Percentiles rank a stretch among this genome's conserved stretches.
These are phyloP conservation scores for Orchestia grillus DNA, from an alignment of 1,140 invertebrate genomes.

Conservation along the genomic window DNA sequence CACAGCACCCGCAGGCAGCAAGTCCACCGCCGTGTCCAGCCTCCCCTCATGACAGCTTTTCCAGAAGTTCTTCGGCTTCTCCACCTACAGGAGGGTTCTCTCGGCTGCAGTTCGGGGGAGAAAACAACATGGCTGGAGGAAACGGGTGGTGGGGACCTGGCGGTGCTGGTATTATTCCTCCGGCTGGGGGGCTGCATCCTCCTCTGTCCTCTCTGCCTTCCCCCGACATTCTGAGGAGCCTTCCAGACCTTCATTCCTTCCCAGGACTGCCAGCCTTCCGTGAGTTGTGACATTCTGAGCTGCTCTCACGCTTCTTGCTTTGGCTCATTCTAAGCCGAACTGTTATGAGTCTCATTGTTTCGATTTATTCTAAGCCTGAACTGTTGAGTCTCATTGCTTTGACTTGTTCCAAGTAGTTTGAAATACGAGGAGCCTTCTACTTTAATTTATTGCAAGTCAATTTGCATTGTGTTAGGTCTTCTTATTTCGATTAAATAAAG, in stretches of 20 bases:
- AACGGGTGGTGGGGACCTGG: conserved; percentile 9
- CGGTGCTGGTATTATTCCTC: background rate
- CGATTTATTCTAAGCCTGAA: too few relatives aligned
- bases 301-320: background rate
- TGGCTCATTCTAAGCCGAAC: too few relatives aligned
- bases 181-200: background rate
- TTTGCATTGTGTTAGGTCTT: too few relatives aligned
- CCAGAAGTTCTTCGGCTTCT: background rate
- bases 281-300: background rate
- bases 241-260: conserved; percentile 10
- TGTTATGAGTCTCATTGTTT: too few relatives aligned
- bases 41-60: background rate
- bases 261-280: conserved; percentile 30
- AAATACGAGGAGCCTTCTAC: too few relatives aligned
- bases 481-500: too few relatives aligned
- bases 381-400: too few relatives aligned
- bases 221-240: background rate
- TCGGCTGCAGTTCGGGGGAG: background rate
- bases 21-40: background rate
- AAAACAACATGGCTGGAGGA: background rate
- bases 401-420: too few relatives aligned
- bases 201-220: background rate
- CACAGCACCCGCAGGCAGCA: background rate
- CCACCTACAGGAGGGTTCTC: background rate
- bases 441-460: too few relatives aligned